Percentiles rank a stretch among this genome's conserved stretches.
Evolutionary conservation across 2,113 vertebrate genomes (phyloP).

Genomic region (Damaliscus lunatus): DNA sequence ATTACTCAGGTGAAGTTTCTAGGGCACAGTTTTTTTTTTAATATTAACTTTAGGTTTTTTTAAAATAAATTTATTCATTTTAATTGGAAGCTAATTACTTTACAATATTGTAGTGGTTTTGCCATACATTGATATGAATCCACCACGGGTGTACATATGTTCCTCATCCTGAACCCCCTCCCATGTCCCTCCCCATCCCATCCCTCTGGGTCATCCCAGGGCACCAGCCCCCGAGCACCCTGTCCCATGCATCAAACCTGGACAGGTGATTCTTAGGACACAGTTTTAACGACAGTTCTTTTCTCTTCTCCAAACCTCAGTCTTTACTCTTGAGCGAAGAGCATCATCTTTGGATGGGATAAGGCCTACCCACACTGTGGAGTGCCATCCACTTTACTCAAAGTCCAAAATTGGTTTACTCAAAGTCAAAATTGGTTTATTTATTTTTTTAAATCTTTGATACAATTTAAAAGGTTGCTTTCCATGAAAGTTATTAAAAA

Average conservation of each 20-base stretch:
- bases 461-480: neutral
- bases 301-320: neutral
- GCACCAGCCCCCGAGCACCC: neutral
- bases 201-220: neutral
- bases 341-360: neutral
- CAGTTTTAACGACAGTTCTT: neutral
- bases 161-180: neutral
- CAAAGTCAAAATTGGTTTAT: too few species aligned
- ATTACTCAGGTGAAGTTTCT: neutral
- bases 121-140: neutral
- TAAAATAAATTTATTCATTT: neutral
- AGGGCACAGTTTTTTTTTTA: neutral
- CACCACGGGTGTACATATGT: neutral
- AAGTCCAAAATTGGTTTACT: neutral
- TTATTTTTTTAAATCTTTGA: neutral
- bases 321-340: neutral
- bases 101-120: neutral
- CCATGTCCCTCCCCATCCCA: neutral
- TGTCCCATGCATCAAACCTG: neutral
- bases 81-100: neutral
- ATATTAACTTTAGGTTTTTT: neutral
- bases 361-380: neutral
- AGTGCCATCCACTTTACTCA: neutral
- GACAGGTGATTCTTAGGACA: neutral
- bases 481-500: neutral